phyloP scores from a whole-genome alignment of 2,888 invertebrate genomes.

The Dorcus hopei region DNA sequence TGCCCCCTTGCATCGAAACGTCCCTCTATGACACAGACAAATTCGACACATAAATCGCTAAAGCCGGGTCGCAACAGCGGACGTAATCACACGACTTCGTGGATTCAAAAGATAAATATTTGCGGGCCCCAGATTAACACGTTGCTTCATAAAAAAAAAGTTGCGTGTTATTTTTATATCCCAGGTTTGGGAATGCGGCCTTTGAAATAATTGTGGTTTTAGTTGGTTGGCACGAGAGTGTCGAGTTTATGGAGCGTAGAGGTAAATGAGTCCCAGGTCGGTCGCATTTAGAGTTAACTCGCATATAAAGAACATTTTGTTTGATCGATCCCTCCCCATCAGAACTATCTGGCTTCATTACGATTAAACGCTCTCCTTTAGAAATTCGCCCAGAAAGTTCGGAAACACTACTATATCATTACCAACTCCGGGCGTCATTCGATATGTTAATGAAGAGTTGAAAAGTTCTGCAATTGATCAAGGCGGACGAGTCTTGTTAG shows the following conservation, averaged over 20 bases:
- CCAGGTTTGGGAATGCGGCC: constrained; percentile 9
- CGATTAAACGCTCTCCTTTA: constrained; percentile 3
- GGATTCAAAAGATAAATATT: constrained; percentile 31
- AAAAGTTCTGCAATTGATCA: constrained; percentile 31
- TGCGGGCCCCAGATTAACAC: constrained; percentile 27
- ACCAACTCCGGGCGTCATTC: constrained; percentile 21
- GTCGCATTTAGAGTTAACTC: constrained; percentile 25
- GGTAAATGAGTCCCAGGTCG: constrained; percentile 30
- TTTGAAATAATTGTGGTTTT: constrained; percentile 31
- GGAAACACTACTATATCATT: constrained; percentile 23
- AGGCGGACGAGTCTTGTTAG: constrained; percentile 23
- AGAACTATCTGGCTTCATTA: constrained; percentile 28
- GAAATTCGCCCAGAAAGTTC: constrained; percentile 13
- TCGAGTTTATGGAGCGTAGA: constrained; percentile 30
- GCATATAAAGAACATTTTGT: constrained; percentile 26
- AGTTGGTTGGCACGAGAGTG: constrained; percentile 25
- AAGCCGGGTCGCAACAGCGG: constrained; percentile 12
- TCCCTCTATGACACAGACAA: constrained; percentile 28
- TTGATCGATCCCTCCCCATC: constrained; percentile 23
- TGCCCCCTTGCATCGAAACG: constrained; percentile 9
- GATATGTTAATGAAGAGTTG: constrained; percentile 30
- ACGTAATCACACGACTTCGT: constrained; percentile 21
- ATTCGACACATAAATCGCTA: constrained; percentile 26
- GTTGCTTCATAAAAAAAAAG: constrained; percentile 1
- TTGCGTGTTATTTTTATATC: constrained; percentile 22